phyloP scores from a whole-genome alignment of 2,113 vertebrate genomes.

The Pachypanchax playfairii region DNA sequence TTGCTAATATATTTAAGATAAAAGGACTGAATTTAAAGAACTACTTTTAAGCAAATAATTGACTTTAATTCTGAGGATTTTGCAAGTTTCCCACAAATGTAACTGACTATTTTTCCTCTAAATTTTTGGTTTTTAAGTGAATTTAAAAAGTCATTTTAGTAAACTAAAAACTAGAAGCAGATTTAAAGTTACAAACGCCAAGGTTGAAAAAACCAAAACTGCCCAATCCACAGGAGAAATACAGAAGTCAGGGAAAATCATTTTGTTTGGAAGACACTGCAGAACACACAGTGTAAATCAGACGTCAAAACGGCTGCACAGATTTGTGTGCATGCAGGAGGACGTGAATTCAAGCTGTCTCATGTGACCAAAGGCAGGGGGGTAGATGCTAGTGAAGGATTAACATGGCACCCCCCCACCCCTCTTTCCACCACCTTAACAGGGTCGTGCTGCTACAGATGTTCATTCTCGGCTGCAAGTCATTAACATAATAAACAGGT shows the following conservation, averaged over 20 bases:
- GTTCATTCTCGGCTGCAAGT: conserved; percentile 63
- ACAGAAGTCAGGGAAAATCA: conserved; percentile 35
- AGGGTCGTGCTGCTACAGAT: conserved; percentile 68
- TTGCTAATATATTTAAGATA: too few relatives aligned
- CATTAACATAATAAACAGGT: conserved; percentile 75
- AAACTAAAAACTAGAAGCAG: not conserved
- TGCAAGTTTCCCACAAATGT: too few relatives aligned
- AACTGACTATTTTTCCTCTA: too few relatives aligned
- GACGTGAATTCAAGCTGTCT: conserved; percentile 14
- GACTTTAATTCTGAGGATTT: too few relatives aligned
- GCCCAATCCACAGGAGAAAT: conserved; percentile 13
- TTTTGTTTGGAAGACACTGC: conserved; percentile 54
- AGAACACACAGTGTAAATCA: conserved; percentile 31
- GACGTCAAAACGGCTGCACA: conserved; percentile 19
- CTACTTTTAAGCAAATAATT: too few relatives aligned
- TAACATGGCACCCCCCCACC: conserved; percentile 43
- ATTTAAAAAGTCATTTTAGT: too few relatives aligned
- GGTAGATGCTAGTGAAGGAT: conserved; percentile 34
- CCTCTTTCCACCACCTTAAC: too few relatives aligned
- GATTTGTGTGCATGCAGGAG: conserved; percentile 12
- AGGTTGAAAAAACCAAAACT: not conserved
- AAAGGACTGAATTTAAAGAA: too few relatives aligned
- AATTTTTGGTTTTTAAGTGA: too few relatives aligned
- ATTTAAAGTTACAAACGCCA: conserved; percentile 10
- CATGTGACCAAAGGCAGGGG: conserved; percentile 1